These are phyloP conservation scores for Phrynocephalus versicolor DNA, from an alignment of 2,113 vertebrate species.

Conservation along the genomic window DNA sequence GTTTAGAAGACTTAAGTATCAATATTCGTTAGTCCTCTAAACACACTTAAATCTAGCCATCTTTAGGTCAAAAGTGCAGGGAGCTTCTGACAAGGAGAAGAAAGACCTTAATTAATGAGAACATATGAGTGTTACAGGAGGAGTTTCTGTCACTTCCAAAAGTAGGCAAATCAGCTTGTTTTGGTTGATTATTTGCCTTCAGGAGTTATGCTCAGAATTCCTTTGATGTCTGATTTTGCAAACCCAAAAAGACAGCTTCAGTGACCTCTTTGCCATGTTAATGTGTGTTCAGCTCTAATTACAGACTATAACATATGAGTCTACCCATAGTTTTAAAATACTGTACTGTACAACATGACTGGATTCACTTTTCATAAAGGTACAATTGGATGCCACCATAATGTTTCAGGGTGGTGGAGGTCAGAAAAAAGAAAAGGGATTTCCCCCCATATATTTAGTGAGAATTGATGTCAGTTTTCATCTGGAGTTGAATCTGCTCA, in stretches of 20 bases:
- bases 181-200: no score
- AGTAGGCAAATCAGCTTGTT: no score
- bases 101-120: no score
- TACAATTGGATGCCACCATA: neutral
- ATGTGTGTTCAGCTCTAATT: no score
- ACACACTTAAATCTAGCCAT: neutral
- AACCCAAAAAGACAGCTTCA: neutral
- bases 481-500: neutral
- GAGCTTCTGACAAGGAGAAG: no score
- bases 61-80: neutral
- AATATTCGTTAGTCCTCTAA: neutral
- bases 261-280: no score
- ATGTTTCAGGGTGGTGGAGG: neutral
- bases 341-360: neutral
- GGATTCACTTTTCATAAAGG: neutral
- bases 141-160: no score
- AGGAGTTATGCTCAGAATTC: neutral
- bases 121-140: no score
- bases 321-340: neutral
- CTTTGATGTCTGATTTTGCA: neutral
- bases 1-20: neutral
- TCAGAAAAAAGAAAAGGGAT: neutral
- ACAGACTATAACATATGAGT: no score
- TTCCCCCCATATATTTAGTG: constrained; percentile 5
- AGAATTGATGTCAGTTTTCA: neutral